Conservation (phyloP, 2,888 invertebrate genomes). For the Agrotis puta region DNA sequence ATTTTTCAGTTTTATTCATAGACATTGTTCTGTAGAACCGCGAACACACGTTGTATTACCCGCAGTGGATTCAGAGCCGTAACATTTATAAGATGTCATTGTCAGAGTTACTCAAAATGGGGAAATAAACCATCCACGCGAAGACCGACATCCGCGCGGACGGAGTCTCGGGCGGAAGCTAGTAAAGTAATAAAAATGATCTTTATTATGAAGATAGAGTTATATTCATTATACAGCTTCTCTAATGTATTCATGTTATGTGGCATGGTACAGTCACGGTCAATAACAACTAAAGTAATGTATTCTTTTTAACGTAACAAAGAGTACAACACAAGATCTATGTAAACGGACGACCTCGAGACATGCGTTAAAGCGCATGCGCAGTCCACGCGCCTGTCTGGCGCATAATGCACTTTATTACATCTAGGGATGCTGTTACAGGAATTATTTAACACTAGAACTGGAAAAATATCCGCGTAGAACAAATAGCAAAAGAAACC, state of each 20-base stretch:
- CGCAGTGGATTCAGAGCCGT: no score
- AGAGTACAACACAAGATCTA: constrained; percentile 45
- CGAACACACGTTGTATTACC: no score
- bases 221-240: constrained; percentile 11
- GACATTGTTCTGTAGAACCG: no score
- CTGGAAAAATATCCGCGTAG: background rate
- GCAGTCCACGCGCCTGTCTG: constrained; percentile 71
- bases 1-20: no score
- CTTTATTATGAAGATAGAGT: constrained; percentile 3
- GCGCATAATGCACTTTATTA: constrained; percentile 71
- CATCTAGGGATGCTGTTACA: constrained; percentile 57
- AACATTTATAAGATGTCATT: no score
- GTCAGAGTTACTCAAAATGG: no score
- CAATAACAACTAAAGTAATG: constrained; percentile 38
- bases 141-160: no score
- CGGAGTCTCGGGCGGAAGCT: no score
- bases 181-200: constrained; percentile 19
- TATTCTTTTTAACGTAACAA: constrained; percentile 43
- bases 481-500: background rate
- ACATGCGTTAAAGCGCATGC: constrained; percentile 66
- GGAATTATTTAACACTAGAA: constrained; percentile 4
- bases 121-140: no score
- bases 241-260: constrained; percentile 36
- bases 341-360: constrained; percentile 70
- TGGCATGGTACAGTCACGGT: constrained; percentile 30